A percentile compares a stretch with the other conserved stretches of the same genome.
Conservation (phyloP, 1,140 invertebrate species). For the Branchinecta lindahli region DNA sequence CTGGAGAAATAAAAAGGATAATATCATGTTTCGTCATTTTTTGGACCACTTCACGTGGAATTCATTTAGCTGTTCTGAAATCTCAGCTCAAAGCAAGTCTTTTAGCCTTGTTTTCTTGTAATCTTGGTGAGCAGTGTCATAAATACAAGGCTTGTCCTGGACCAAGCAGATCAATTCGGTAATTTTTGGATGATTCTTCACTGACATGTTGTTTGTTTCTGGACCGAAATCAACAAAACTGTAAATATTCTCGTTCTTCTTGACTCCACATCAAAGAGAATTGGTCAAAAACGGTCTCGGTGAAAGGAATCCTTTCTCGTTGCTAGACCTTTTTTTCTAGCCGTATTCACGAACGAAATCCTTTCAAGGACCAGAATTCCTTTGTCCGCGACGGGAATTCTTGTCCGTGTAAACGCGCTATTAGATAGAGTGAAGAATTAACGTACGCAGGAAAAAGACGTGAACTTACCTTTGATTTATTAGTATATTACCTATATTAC, state of each 20-base stretch:
- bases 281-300: conserved; percentile 4
- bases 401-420: conserved; percentile 8
- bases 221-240: background rate
- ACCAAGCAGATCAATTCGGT: background rate
- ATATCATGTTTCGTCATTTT: too few species aligned
- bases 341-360: conserved; percentile 6
- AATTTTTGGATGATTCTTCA: conserved; percentile 6
- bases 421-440: background rate
- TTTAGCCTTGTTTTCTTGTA: conserved; percentile 7
- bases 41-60: too few species aligned
- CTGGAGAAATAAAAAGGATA: too few species aligned
- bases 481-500: too few species aligned
- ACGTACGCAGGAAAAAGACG: background rate
- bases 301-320: background rate
- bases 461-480: too few species aligned
- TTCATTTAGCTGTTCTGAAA: background rate
- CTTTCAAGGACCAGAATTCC: conserved; percentile 7
- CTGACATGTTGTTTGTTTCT: background rate
- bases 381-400: background rate
- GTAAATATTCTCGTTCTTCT: conserved; percentile 8
- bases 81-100: conserved; percentile 3
- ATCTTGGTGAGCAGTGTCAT: conserved; percentile 1
- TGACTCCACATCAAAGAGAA: background rate
- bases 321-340: conserved; percentile 6
- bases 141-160: conserved; percentile 1